These are phyloP conservation scores for Himalopsyche anomala DNA, from an alignment of 2,888 invertebrate species.

Conservation along the genomic window DNA sequence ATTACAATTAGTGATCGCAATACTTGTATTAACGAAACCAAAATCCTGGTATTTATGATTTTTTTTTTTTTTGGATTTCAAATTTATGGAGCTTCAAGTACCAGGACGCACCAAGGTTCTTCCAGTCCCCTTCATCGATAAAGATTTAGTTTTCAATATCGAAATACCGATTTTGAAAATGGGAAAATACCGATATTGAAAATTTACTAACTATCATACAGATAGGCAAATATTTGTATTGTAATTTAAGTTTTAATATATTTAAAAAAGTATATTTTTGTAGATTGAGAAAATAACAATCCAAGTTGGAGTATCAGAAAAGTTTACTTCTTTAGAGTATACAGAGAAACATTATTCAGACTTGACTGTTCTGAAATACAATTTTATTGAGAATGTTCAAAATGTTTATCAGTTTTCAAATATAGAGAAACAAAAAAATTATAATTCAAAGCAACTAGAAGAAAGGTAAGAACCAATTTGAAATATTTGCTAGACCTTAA, in stretches of 20 bases:
- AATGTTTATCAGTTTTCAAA: slow-evolving; percentile 48
- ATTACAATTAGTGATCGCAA: too few species aligned
- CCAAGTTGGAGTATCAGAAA: slow-evolving; percentile 49
- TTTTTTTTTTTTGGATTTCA: too few species aligned
- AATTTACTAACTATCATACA: too few species aligned
- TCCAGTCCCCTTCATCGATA: too few species aligned
- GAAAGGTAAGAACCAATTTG: slow-evolving; percentile 16
- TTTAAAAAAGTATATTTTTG: slow-evolving; percentile 7
- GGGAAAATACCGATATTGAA: too few species aligned
- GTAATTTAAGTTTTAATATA: neutral
- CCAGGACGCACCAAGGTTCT: too few species aligned
- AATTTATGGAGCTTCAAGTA: too few species aligned
- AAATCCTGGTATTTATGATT: too few species aligned
- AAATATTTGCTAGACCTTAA: neutral
- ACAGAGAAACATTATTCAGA: slow-evolving; percentile 53
- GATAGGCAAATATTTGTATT: too few species aligned
- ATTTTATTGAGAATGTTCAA: slow-evolving; percentile 54
- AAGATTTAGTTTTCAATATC: too few species aligned
- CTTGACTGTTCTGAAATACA: slow-evolving; percentile 49
- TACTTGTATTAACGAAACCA: too few species aligned
- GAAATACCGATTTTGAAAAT: too few species aligned
- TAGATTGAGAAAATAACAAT: slow-evolving; percentile 51
- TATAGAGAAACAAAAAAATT: slow-evolving; percentile 46
- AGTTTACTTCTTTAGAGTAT: slow-evolving; percentile 31
- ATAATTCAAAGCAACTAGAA: neutral